Percentiles rank a stretch among this genome's conserved stretches.
These are phyloP conservation scores for Agriopis marginaria DNA, from an alignment of 2,888 invertebrate species.

Conservation along the genomic window DNA sequence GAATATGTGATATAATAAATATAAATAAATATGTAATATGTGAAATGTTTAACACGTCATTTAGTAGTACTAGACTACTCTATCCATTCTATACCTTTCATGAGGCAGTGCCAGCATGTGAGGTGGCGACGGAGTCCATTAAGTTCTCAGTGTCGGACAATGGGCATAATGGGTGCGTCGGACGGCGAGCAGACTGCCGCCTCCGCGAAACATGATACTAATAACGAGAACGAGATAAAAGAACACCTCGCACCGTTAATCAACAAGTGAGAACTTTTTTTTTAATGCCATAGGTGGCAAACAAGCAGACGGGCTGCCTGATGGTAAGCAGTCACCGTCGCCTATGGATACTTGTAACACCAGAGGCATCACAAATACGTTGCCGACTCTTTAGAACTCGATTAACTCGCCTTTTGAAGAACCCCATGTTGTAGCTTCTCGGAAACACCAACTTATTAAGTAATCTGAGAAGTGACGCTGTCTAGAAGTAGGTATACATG, in stretches of 20 bases:
- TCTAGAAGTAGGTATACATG: neutral
- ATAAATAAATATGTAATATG: too few species aligned
- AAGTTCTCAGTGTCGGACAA: constrained; percentile 79
- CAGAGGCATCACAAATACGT: too few species aligned
- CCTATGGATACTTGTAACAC: too few species aligned
- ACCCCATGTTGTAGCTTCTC: too few species aligned
- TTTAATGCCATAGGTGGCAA: too few species aligned
- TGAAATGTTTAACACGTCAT: neutral
- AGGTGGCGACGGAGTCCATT: constrained; percentile 73
- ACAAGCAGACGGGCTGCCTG: too few species aligned
- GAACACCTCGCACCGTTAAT: constrained; percentile 36
- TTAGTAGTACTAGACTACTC: neutral
- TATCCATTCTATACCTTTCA: constrained; percentile 23
- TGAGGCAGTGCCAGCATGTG: constrained; percentile 34
- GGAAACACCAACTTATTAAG: too few species aligned
- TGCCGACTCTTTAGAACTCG: too few species aligned
- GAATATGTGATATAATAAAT: too few species aligned
- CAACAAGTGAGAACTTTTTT: constrained; percentile 2
- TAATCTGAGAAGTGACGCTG: neutral
- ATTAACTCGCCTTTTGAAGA: too few species aligned
- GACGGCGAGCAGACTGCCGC: constrained; percentile 58
- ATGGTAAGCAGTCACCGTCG: too few species aligned
- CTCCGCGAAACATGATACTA: constrained; percentile 67
- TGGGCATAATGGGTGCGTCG: constrained; percentile 67
- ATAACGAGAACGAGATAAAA: constrained; percentile 45